Evolutionary conservation across 2,797 vertebrate species (phyloP).

Genomic region (Girardinus metallicus): DNA sequence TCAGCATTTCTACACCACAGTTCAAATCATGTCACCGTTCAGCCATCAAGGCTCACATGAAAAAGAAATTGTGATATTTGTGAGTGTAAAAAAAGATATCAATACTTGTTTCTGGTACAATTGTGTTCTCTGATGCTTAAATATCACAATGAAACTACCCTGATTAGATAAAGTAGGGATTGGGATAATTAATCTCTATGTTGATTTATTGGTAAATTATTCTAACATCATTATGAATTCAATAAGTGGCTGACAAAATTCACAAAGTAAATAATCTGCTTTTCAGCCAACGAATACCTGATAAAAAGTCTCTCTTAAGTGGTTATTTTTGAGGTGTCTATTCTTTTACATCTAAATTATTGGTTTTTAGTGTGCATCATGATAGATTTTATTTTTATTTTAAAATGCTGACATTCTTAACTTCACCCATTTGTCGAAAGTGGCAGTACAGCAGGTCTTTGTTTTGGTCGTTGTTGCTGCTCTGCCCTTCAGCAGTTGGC

Average conservation of each 20-base stretch:
- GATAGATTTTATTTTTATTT: not conserved
- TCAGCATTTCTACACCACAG: not conserved
- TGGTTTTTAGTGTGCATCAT: not conserved
- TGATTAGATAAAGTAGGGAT: not conserved
- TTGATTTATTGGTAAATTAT: not conserved
- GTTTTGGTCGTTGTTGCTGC: constrained; percentile 38
- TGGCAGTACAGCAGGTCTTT: constrained; percentile 39
- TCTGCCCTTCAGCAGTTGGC: constrained; percentile 51
- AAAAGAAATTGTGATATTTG: not conserved
- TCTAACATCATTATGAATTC: not conserved
- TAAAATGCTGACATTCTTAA: not conserved
- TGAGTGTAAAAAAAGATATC: not conserved
- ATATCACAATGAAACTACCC: not conserved
- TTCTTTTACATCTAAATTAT: not conserved
- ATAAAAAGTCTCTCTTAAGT: not conserved
- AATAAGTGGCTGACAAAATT: not conserved
- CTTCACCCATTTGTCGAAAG: constrained; percentile 59
- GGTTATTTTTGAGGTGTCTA: not conserved
- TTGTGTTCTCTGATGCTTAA: not conserved
- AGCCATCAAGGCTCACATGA: not conserved
- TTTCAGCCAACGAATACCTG: not conserved
- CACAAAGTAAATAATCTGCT: not conserved
- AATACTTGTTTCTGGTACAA: not conserved
- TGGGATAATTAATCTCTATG: not conserved
- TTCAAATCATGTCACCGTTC: not conserved